Base-by-base conservation (phyloP, 2,888 invertebrate species). In the Pammene aurita region DNA sequence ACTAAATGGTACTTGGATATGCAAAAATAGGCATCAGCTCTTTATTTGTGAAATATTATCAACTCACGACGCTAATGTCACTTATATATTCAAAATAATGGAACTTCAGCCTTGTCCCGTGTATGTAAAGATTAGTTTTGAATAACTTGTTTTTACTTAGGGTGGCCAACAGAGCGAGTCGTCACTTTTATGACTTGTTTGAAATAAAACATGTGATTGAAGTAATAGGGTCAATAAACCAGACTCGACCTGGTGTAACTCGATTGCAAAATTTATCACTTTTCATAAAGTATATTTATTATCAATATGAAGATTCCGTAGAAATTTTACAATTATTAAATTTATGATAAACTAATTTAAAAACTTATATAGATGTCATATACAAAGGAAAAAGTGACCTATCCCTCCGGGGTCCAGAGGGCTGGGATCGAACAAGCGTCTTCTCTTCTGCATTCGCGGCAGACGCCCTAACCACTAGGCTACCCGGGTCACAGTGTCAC, bases 121-220 rank as follows among this genome's bases (percentile, higher is more conserved):
- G 14, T 16, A 5, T 11, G n/a, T 61, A 65, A 56, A 56, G 50
- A 7, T 65, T 10, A 13, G 5, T 50, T 65, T 61, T 9, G 38
- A 66, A 66, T 55, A 41, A 64, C 18, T 26, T 65, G 72, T 72
- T 77, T 77, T 76, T 69, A 75, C 75, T 71, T 84, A 81, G 89
- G 89, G 89, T 89, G 88, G 65, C 71, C 77, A 84, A 64, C 86
- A 79, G 78, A 79, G 81, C 86, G 78, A 78, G 72, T 77, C 85
- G 83, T 84, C 82, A 78, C 77, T 82, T 79, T 68, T 78, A 82
- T 83, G 75, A 77, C 67, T 83, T 79, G 76, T 78, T 79, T 74
- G 78, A 81, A 80, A 78, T 78, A 80, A 77, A 81, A 85, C 83
- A 83, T 86, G 79, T 83, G 84, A 84, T 77, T 76, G 79, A 78